Conservation (phyloP, 2,113 vertebrate species). For the Cheirogaleus medius region DNA sequence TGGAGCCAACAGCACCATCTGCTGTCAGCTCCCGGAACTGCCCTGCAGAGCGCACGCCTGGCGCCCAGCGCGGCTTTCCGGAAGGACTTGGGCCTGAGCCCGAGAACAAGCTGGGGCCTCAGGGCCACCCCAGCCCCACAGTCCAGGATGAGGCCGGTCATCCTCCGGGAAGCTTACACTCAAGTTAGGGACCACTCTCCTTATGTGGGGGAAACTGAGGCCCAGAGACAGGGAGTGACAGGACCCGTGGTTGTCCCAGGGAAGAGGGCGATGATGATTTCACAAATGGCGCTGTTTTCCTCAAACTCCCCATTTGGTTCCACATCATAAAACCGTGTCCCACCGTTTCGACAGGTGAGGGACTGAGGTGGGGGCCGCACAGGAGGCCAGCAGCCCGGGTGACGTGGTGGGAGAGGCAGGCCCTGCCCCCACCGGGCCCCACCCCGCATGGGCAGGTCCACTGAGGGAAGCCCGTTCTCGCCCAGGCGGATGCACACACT, state of each 20-base stretch:
- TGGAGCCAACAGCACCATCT: conserved; percentile 74
- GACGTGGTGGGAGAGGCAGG: rapidly evolving
- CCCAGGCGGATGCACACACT: rapidly evolving
- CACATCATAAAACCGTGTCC: background rate
- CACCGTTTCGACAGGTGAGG: rapidly evolving
- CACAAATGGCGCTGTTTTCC: background rate
- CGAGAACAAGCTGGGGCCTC: background rate
- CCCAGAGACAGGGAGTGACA: background rate
- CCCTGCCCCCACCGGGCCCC: background rate
- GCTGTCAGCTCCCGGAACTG: conserved; percentile 7
- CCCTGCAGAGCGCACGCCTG: background rate
- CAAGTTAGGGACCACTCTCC: background rate
- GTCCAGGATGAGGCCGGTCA: background rate
- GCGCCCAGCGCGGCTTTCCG: rapidly evolving
- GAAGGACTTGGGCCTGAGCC: background rate
- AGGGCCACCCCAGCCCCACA: rapidly evolving
- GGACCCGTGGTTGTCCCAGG: background rate
- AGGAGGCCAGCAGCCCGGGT: background rate
- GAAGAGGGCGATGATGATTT: rapidly evolving
- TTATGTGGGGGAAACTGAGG: background rate
- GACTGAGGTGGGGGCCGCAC: rapidly evolving
- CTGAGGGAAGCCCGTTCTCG: rapidly evolving
- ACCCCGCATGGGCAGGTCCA: rapidly evolving
- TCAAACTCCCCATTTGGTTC: background rate
- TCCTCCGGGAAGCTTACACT: rapidly evolving